Percentiles rank a stretch among this genome's conserved stretches.
These are phyloP conservation scores for Drosophila meridionalis DNA, from an alignment of 2,888 invertebrate genomes.

Conservation along the genomic window DNA sequence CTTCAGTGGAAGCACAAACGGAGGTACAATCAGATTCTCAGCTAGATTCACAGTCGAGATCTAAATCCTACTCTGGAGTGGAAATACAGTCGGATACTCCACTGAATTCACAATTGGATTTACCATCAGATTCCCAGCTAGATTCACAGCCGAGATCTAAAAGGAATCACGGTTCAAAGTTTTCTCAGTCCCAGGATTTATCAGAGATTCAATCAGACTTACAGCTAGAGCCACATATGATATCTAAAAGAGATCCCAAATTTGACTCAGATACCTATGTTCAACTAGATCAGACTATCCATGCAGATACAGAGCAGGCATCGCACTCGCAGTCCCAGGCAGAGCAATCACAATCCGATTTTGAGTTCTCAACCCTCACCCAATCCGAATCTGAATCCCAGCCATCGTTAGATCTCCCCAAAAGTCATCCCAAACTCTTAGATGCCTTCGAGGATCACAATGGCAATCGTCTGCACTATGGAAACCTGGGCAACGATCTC, in stretches of 20 bases:
- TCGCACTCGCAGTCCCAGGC: background rate
- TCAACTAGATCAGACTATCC: background rate
- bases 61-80: background rate
- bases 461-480: conserved; percentile 51
- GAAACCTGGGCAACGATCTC: conserved; percentile 34
- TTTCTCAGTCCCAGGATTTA: background rate
- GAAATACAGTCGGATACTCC: background rate
- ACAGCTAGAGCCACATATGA: background rate
- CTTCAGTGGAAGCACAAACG: no score
- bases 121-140: background rate
- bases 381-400: background rate
- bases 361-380: background rate
- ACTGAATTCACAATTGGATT: no score
- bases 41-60: no score
- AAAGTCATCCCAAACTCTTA: conserved; percentile 6
- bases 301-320: background rate
- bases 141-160: background rate
- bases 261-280: background rate
- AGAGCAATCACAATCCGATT: background rate
- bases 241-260: background rate
- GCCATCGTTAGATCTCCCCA: background rate
- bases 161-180: background rate
- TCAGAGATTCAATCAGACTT: background rate
- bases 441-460: conserved; percentile 68
- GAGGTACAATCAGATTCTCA: no score